Evolutionary conservation across 2,888 invertebrate species (phyloP), one percentile per base, ranked within the genome.

Genomic region (Empis stercorea): DNA sequence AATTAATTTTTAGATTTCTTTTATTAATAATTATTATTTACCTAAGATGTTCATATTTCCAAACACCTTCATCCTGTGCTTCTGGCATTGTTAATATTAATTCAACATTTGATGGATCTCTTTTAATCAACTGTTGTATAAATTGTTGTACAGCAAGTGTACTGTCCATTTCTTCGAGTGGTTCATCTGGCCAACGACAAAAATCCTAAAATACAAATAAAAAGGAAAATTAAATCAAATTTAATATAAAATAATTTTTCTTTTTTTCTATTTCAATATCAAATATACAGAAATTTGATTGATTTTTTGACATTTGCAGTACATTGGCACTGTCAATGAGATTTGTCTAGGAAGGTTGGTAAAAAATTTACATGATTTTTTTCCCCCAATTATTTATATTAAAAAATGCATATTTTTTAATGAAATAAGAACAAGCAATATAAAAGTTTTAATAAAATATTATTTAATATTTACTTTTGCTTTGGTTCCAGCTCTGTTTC

Each of bases 41-140:
- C 87, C 88, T 79, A 50, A 99, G 76, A 74, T 99, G 99, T 73
- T 99, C 99, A 68, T 99, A 99, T 72, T 99, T 99, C 99, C 99
- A 99, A 43, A 99, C 97, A 36, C 97, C 96, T 70, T 96, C 95
- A 65, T 97, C 96, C 71, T 96, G 95, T 16, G 88, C 85, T 58
- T 96, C 95, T 2, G 99, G 99, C 75, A 96, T 93, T 60, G 85
- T 91, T 44, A 99, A 73, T 61, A 99, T 96, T 49, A 87, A 77
- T 60, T 95, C 95, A 50, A 97, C 86, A 72, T 94, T 91, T 10
- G 87, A 80, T 23, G 93, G 91, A 70, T 97, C 93, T 53, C 84
- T 80, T 55, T 93, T 78, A 57, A 99, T 97, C 55, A 92, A 82
- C 72, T 99, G 97, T 69, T 99, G 99, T 62, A 99, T 97, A 65